Base-by-base conservation (phyloP, 2,797 vertebrate genomes). In the Pachyuromys duprasi region DNA sequence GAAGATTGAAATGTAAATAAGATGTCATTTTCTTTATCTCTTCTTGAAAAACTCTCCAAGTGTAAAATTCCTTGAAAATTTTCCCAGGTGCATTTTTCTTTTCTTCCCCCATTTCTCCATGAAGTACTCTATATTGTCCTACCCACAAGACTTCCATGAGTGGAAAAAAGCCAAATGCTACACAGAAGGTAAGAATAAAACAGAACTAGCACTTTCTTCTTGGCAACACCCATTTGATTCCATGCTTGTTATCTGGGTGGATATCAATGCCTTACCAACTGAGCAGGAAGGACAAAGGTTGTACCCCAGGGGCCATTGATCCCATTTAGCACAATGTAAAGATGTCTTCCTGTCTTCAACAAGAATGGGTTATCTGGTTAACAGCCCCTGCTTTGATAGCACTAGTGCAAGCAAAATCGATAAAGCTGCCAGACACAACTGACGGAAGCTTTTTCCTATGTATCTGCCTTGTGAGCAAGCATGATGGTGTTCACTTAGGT, bases 1-100 rank as follows among this genome's bases (percentile, higher is more conserved):
- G 26, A 70, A 96, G 94, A 79, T 53, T 93, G 72, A 86, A 86
- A 84, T 84, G 81, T 95, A 92, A 94, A 92, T 75, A 95, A 82
- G 11, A 75, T 86, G 24, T 57, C 55, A 94, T 5, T 93, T 42
- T 65, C 57, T 91, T 67, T 89, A 63, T 45, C 17, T 86, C 57
- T 62, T 96, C 42, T 95, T 36, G 2, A 24, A 81, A 94, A 95
- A 65, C 22, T 91, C 70, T 83, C 11, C 22, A 70, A 90, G 5
- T 28, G 12, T 83, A 70, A 65, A 88, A 78, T 3, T 0, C 17
- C 65, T 22, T 75, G n/a, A 14, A 65, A 93, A 91, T 22, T 86
- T 49, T 94, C 49, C 89, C 75, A 88, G 83, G 17, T 75, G 22
- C 36, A 24, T 89, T 96, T 92, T 36, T 1, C 42, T 49, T 86